These are phyloP conservation scores for Ophraella communa DNA, from an alignment of 2,888 invertebrate species.

Conservation along the genomic window DNA sequence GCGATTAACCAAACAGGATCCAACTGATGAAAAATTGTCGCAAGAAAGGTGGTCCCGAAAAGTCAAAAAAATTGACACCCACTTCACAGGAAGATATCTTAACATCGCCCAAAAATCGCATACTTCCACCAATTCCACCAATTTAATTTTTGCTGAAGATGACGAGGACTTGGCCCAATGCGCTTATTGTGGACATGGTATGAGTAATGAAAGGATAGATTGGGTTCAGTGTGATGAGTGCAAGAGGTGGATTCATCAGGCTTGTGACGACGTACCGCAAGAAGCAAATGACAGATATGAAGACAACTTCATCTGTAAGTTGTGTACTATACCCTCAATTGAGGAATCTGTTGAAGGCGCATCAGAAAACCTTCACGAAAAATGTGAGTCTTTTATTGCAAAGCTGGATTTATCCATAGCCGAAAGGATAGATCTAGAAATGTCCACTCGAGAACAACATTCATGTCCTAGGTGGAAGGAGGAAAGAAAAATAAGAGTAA, in stretches of 20 bases:
- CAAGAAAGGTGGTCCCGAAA: neutral
- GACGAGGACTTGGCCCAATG: constrained; percentile 3
- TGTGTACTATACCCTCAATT: neutral
- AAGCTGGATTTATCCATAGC: too few relatives aligned
- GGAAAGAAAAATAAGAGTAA: constrained; percentile 2
- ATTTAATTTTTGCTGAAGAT: constrained; percentile 1
- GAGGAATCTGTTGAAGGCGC: neutral
- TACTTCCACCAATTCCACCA: neutral
- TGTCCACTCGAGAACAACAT: neutral
- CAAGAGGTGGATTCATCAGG: constrained; percentile 20
- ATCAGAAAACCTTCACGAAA: neutral
- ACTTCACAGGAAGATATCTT: neutral
- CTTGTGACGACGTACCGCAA: constrained; percentile 4
- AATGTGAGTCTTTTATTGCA: neutral
- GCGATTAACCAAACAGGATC: neutral
- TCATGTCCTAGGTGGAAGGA: neutral
- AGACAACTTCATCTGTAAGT: too few relatives aligned
- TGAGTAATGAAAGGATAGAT: neutral
- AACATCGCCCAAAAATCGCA: neutral
- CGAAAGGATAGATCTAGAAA: neutral
- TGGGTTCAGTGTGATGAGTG: constrained; percentile 27
- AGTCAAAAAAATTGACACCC: neutral
- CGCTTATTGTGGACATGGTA: constrained; percentile 18
- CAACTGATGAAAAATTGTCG: neutral
- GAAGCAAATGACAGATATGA: too few relatives aligned